Conservation (phyloP, 2,113 vertebrate genomes). For the Hepsetus odoe region DNA sequence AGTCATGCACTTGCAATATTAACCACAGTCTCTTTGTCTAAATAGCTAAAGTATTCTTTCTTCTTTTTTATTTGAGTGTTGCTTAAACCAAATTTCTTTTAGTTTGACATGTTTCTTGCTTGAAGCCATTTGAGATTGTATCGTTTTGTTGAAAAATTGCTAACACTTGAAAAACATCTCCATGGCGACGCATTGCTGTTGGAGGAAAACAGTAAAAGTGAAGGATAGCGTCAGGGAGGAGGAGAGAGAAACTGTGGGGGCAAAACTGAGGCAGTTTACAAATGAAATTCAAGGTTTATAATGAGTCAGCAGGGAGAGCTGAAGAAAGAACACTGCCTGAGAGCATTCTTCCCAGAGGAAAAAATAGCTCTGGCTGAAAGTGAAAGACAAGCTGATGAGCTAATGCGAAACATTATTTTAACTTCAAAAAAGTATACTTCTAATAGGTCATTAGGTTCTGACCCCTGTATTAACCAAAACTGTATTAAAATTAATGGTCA, state of each 20-base stretch:
- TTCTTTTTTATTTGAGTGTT: background rate
- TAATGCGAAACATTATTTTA: too few relatives aligned
- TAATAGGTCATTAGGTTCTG: too few relatives aligned
- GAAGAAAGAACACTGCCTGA: background rate
- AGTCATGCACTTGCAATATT: slow-evolving; percentile 19
- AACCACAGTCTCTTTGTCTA: slow-evolving; percentile 15
- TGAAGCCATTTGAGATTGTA: slow-evolving; percentile 17
- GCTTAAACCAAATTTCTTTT: background rate
- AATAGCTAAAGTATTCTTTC: slow-evolving; percentile 6
- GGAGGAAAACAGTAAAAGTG: slow-evolving; percentile 31
- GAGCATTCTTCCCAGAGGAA: background rate
- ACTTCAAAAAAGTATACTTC: too few relatives aligned
- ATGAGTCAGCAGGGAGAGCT: slow-evolving; percentile 29
- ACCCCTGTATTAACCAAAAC: too few relatives aligned
- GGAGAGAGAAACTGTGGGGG: slow-evolving; percentile 8
- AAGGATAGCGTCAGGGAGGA: background rate
- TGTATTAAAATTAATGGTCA: too few relatives aligned
- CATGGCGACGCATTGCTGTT: slow-evolving; percentile 45
- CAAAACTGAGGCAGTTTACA: background rate
- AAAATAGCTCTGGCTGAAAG: background rate
- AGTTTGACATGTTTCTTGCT: background rate
- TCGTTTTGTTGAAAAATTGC: slow-evolving; percentile 19
- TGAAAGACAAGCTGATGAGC: background rate
- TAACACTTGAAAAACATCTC: slow-evolving; percentile 19
- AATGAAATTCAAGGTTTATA: background rate